These are phyloP conservation scores for Vanessa cardui DNA, from an alignment of 2,888 invertebrate genomes.

Conservation along the genomic window DNA sequence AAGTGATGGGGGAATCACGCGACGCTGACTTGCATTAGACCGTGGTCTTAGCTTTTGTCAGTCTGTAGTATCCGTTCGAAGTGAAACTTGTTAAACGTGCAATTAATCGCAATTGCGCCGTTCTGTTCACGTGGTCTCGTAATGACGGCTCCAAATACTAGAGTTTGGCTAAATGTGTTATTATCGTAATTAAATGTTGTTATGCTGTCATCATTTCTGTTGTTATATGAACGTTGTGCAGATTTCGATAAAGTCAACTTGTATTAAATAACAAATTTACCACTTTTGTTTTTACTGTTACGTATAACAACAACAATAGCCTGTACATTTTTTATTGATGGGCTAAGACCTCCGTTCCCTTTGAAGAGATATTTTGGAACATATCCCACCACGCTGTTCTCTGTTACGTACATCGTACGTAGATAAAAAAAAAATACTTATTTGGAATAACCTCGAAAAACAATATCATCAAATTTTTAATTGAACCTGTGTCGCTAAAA, in stretches of 20 bases:
- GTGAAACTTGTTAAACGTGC: constrained; percentile 56
- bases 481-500: too few species aligned
- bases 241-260: background rate
- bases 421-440: too few species aligned
- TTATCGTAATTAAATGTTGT: constrained; percentile 11
- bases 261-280: background rate
- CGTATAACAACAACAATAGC: too few species aligned
- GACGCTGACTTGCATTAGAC: constrained; percentile 63
- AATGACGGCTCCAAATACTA: constrained; percentile 16
- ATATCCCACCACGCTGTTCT: too few species aligned
- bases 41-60: constrained; percentile 51
- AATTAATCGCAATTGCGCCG: constrained; percentile 50
- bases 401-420: too few species aligned
- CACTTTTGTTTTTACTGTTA: too few species aligned
- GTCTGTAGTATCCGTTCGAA: constrained; percentile 52
- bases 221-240: background rate
- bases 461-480: too few species aligned
- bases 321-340: too few species aligned
- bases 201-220: background rate
- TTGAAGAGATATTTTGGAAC: too few species aligned
- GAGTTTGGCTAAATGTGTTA: constrained; percentile 10
- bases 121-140: constrained; percentile 22
- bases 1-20: constrained; percentile 70
- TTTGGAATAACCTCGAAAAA: too few species aligned
- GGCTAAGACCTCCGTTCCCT: too few species aligned